Evolutionary conservation across 1,140 invertebrate genomes (phyloP), one percentile per base, ranked within the genome.

Genomic region (Ectropis grisescens): DNA sequence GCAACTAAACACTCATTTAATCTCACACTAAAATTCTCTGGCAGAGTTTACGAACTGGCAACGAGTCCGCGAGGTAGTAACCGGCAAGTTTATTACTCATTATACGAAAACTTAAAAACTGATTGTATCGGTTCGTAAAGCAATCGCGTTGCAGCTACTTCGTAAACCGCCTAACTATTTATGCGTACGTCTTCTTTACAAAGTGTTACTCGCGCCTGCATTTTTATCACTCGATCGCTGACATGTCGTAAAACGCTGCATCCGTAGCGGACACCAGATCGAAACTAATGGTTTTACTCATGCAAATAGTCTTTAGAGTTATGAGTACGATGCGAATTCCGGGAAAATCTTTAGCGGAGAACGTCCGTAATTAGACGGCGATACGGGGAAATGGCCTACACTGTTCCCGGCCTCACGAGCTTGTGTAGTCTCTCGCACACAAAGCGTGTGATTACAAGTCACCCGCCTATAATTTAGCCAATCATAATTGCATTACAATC

Each of bases 401-500:
- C 24, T 23, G 33, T 49, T 42, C 35, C 37, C 38, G 25, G 22
- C 29, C 11, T 12, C 15, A 19, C 30, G 47, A 55, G 16, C 12
- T 37, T 31, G 37, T 27, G 31, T 34, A 31, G 36, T 27, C 35
- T 32, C 19, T 26, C 12, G 29, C 22, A 15, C 29, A 25, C 27
- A 13, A 24, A 26, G 15, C 34, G 34, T 52, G 35, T 60, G 37
- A 65, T 65, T 58, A 58, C 37, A 16, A 48, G 33, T 46, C 32
- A 47, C 29, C 49, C 41, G 28, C 14, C 35, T 59, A 47, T 48
- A 53, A 67, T 60, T 40, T 42, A 51, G 38, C 29, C 39, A 47
- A 42, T 55, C 53, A 54, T 61, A 66, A 66, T 67, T 55, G 40
- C 39, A n/a, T n/a, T 39, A 54, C 37, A 54, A 39, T 49, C 40